phyloP scores from a whole-genome alignment of 2,797 vertebrate species.

The Moxostoma hubbsi region DNA sequence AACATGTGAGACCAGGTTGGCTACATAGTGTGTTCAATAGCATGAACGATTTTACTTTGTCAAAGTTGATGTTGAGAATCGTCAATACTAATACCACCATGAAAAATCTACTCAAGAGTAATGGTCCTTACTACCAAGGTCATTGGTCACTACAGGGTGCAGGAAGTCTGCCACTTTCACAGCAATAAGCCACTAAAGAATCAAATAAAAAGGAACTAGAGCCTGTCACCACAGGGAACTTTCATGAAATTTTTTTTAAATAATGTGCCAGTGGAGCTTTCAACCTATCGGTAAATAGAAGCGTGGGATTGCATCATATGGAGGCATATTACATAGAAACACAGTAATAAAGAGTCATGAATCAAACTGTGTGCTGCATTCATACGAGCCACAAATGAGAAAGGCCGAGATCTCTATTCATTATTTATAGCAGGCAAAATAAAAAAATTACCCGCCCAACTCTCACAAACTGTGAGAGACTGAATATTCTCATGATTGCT shows the following conservation, averaged over 20 bases:
- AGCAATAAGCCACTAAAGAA: slow-evolving; percentile 70
- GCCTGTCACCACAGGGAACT: slow-evolving; percentile 70
- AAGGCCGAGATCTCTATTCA: background rate
- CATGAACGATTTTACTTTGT: too few relatives aligned
- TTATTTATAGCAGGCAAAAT: slow-evolving; percentile 59
- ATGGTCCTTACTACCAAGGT: background rate
- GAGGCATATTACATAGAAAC: slow-evolving; percentile 64
- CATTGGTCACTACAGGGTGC: slow-evolving; percentile 15
- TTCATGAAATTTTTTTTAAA: slow-evolving; percentile 66
- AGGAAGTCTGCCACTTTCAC: background rate
- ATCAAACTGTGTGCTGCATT: slow-evolving; percentile 63
- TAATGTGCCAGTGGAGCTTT: slow-evolving; percentile 59
- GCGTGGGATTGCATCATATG: slow-evolving; percentile 65
- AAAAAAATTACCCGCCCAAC: too few relatives aligned
- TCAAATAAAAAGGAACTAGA: slow-evolving; percentile 67
- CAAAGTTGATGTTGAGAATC: too few relatives aligned
- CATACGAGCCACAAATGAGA: slow-evolving; percentile 24
- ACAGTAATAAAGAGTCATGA: slow-evolving; percentile 63
- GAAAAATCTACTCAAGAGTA: background rate
- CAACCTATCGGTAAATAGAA: slow-evolving; percentile 71
- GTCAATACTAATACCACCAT: too few relatives aligned
- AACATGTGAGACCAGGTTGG: too few relatives aligned
- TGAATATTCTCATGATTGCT: too few relatives aligned
- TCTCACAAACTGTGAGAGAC: too few relatives aligned
- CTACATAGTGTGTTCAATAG: too few relatives aligned